Evolutionary conservation across 2,888 invertebrate genomes (phyloP), one percentile per base, ranked within the genome.

Genomic region (Lasioglossum calceatum): DNA sequence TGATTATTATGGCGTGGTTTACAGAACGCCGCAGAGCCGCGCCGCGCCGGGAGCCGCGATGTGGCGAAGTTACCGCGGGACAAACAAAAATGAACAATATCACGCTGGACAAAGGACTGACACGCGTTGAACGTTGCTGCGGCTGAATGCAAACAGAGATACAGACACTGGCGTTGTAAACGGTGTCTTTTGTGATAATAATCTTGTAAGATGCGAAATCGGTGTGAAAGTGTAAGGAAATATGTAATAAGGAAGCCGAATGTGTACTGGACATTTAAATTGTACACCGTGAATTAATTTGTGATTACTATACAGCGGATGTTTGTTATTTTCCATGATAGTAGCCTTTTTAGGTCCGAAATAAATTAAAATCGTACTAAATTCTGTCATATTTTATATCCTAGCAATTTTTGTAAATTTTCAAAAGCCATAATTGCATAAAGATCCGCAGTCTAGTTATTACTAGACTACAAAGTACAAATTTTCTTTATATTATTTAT

Each of bases 1-100:
- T 79, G 88, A 91, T 85, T 84, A 85, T 81, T 79, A 83, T 19
- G 42, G 16, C 80, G 47, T 42, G 32, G 73, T 81, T 77, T 73
- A 82, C 72, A 67, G 79, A 77, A 85, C 75, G 70, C 72, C 54
- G 77, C 36, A 36, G 36, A 36, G 36, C 4, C 4, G 16, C 14
- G 47, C 16, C 16, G 16, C 47, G 47, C n/a, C 47, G 72, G 67
- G 50, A 70, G 71, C 19, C 27, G 16, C 74, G n/a, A 32, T 71
- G 61, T 27, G 64, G 36, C 32, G 39, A 77, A 47, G 67, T 72
- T 76, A 16, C 67, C n/a, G 44, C 23, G 50, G 47, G 67, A 42
- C 72, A 47, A 74, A 54, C 36, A 58, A 67, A 77, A 67, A 81
- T 42, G 44, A 32, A 39, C 72, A 32, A 77, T 61, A 42, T 73